Evolutionary conservation across 2,113 vertebrate genomes (phyloP).

Genomic region (Otis tarda): DNA sequence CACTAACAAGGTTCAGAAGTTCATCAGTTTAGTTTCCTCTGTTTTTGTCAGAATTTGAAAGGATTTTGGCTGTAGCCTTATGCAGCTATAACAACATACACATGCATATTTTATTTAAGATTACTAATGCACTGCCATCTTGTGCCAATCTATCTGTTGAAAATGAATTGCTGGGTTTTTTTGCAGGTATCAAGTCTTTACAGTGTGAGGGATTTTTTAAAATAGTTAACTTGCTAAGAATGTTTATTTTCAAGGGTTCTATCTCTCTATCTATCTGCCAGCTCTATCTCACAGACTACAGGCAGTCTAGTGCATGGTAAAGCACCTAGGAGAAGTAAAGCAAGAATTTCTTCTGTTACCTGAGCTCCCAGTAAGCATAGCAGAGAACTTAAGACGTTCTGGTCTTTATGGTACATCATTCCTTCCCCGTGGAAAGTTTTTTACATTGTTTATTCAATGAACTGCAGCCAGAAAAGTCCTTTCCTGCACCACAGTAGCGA

Average conservation of each 20-base stretch:
- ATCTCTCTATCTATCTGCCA: background rate
- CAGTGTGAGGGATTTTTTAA: background rate
- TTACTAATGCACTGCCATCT: slow-evolving; percentile 33
- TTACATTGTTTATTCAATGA: background rate
- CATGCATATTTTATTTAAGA: background rate
- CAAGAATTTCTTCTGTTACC: slow-evolving; percentile 69
- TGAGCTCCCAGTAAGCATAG: slow-evolving; percentile 38
- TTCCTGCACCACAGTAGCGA: background rate
- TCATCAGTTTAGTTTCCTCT: background rate
- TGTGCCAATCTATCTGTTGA: background rate
- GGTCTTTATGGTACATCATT: background rate
- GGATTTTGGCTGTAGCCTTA: background rate
- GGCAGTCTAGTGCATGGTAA: background rate
- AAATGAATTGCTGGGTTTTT: background rate
- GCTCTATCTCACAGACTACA: background rate
- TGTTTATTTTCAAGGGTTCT: background rate
- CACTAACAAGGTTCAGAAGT: background rate
- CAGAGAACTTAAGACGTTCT: background rate
- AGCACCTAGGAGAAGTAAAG: slow-evolving; percentile 41
- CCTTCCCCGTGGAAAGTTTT: background rate
- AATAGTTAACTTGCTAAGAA: background rate
- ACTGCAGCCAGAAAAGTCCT: background rate
- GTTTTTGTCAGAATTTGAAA: background rate
- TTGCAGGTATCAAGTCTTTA: background rate
- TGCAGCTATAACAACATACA: background rate